Conservation (phyloP, 2,888 invertebrate genomes). For the Synanthedon andrenaeformis region DNA sequence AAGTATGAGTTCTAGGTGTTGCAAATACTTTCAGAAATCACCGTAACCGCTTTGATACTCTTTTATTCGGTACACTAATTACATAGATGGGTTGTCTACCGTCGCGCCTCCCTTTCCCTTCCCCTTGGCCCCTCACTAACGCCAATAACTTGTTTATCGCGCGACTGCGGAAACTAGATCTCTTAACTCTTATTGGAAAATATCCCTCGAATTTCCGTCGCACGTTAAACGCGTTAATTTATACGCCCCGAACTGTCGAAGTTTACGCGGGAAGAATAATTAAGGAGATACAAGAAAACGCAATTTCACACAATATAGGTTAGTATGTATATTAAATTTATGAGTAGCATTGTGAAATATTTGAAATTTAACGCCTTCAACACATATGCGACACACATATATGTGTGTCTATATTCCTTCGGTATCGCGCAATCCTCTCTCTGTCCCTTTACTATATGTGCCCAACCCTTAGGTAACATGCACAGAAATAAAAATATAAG, state of each 20-base stretch:
- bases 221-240: slow-evolving; percentile 18
- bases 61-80: slow-evolving; percentile 56
- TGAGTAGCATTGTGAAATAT: neutral
- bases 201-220: slow-evolving; percentile 43
- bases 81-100: slow-evolving; percentile 34
- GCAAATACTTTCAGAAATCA: slow-evolving; percentile 37
- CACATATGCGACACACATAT: no score
- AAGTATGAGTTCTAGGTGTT: neutral
- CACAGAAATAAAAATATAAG: neutral
- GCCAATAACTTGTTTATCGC: slow-evolving; percentile 60
- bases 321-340: no score
- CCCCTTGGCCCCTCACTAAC: slow-evolving; percentile 26
- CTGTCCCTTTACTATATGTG: neutral
- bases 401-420: no score
- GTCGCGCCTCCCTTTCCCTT: slow-evolving; percentile 13
- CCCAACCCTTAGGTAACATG: neutral
- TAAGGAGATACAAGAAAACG: slow-evolving; percentile 10
- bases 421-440: no score
- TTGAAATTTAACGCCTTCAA: no score
- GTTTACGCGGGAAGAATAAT: slow-evolving; percentile 13
- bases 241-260: slow-evolving; percentile 13
- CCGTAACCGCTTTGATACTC: slow-evolving; percentile 40
- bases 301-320: no score
- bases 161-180: slow-evolving; percentile 54
- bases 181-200: slow-evolving; percentile 49